Conservation (phyloP, 2,113 vertebrate genomes). For the Platycercus adscitus region DNA sequence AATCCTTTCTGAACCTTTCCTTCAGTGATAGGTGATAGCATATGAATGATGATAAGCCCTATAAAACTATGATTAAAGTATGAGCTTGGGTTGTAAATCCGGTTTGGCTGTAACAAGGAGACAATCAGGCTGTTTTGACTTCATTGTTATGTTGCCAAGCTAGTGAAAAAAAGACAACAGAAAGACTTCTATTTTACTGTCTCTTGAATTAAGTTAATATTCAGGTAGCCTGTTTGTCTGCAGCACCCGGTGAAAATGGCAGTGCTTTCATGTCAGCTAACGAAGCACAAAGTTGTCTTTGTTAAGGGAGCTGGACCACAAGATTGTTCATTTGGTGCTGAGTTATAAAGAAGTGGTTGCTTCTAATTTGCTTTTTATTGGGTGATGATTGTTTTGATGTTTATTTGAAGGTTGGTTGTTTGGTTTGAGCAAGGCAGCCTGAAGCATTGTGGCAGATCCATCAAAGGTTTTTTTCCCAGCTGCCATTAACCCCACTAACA, state of each 20-base stretch:
- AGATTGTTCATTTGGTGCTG: not conserved
- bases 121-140: not conserved
- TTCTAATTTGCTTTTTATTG: conserved; percentile 34
- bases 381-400: conserved; percentile 21
- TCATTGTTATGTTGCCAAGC: not conserved
- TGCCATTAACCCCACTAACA: not conserved
- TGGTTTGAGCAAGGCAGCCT: not conserved
- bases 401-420: not conserved
- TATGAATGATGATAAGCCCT: not conserved
- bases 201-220: not conserved
- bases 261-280: not conserved
- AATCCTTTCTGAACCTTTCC: not conserved
- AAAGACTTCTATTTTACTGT: not conserved
- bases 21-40: not conserved
- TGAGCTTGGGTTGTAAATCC: not conserved
- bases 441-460: not conserved
- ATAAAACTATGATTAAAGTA: not conserved
- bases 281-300: not conserved
- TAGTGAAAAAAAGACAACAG: not conserved
- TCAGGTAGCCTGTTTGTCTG: not conserved
- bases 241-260: not conserved
- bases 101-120: not conserved
- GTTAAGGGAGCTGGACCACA: not conserved
- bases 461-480: not conserved
- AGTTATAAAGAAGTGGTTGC: not conserved